Percentiles rank a stretch among this genome's conserved stretches.
These are phyloP conservation scores for Amazona vittata DNA, from an alignment of 2,113 vertebrate genomes.

Conservation along the genomic window DNA sequence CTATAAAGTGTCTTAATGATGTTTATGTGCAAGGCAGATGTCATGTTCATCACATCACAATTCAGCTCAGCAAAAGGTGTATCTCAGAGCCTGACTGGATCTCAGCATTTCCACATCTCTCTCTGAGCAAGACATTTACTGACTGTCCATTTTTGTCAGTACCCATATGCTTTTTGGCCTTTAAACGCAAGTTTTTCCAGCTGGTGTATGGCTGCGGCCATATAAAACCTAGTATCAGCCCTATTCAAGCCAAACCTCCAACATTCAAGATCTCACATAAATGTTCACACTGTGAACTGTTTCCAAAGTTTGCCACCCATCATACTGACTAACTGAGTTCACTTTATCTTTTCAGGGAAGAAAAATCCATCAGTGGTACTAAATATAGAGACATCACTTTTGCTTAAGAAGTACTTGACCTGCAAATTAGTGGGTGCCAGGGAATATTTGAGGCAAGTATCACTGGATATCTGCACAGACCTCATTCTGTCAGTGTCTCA, in stretches of 20 bases:
- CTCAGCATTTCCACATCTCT: not conserved
- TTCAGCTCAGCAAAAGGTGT: not conserved
- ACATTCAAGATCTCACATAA: not conserved
- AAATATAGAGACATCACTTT: conserved; percentile 32
- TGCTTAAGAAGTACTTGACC: conserved; percentile 48
- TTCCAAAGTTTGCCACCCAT: conserved; percentile 20
- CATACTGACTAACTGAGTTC: conserved; percentile 18
- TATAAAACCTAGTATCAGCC: not conserved
- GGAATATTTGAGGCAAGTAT: conserved; percentile 7
- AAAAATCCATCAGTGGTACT: conserved; percentile 35
- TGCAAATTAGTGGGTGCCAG: conserved; percentile 11
- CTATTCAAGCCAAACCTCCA: not conserved
- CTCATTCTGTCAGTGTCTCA: not conserved
- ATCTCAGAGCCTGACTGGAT: not conserved
- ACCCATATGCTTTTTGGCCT: not conserved
- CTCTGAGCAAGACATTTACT: not conserved
- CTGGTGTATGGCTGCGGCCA: not conserved
- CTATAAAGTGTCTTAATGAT: not conserved
- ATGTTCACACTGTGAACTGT: not conserved
- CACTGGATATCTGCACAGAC: not conserved
- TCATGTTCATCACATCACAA: not conserved
- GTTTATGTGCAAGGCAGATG: not conserved
- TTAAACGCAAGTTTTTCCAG: not conserved
- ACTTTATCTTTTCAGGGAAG: conserved; percentile 27
- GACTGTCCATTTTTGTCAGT: not conserved